phyloP scores from a whole-genome alignment of 2,797 vertebrate genomes.

The Myotis findleyi region DNA sequence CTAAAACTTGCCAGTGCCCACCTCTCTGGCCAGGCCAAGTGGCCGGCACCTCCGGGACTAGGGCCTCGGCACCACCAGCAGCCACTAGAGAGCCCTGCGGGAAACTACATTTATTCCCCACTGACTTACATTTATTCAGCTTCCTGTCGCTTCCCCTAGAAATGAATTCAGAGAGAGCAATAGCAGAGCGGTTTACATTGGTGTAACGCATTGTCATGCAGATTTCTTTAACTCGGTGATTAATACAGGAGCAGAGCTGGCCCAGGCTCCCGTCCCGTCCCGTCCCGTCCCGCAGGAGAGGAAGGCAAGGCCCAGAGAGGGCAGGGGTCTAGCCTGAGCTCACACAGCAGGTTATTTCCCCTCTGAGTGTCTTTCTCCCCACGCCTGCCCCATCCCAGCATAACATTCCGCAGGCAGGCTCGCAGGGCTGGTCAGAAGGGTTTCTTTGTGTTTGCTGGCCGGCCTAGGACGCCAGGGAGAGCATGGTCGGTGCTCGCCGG shows the following conservation, averaged over 20 bases:
- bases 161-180: neutral
- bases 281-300: neutral
- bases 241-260: too few relatives aligned
- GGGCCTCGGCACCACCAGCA: accelerated
- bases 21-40: neutral
- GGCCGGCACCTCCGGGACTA: neutral
- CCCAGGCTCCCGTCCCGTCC: neutral
- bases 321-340: neutral
- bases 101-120: too few relatives aligned
- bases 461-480: neutral
- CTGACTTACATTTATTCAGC: neutral
- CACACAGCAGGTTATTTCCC: neutral
- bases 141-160: neutral
- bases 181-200: neutral
- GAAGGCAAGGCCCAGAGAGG: neutral
- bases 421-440: neutral
- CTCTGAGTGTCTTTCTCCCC: neutral
- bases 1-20: neutral
- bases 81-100: too few relatives aligned
- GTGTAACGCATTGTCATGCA: too few relatives aligned
- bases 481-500: neutral
- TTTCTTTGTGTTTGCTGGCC: too few relatives aligned
- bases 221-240: neutral
- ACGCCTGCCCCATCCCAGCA: neutral
- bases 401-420: neutral